Evolutionary conservation across 2,888 invertebrate genomes (phyloP).

Genomic region (Lepeophtheirus nordmannii): DNA sequence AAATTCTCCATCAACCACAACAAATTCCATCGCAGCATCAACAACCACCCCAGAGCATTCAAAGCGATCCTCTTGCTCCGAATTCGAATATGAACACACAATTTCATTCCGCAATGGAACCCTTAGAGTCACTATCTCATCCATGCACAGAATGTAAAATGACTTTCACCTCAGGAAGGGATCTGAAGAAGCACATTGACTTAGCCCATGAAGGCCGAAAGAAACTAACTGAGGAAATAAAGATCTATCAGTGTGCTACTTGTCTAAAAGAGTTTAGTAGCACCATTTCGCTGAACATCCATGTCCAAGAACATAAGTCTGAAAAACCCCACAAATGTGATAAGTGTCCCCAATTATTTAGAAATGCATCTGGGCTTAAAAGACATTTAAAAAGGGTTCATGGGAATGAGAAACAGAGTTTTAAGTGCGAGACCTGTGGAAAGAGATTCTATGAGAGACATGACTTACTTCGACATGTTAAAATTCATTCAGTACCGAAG

Average conservation of each 20-base stretch:
- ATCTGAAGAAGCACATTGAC: constrained; percentile 20
- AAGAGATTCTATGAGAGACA: constrained; percentile 14
- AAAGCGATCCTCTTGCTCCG: background rate
- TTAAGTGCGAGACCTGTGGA: background rate
- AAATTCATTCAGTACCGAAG: constrained; percentile 7
- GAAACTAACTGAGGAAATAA: background rate
- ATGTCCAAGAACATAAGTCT: constrained; percentile 10
- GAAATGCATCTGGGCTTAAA: constrained; percentile 14
- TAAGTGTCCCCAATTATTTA: constrained; percentile 4
- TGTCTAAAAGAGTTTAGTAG: constrained; percentile 4
- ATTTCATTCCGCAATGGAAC: background rate
- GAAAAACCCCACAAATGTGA: constrained; percentile 17
- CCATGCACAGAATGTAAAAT: constrained; percentile 4
- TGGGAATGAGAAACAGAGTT: background rate
- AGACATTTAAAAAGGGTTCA: constrained; percentile 12
- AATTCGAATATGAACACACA: background rate
- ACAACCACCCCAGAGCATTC: background rate
- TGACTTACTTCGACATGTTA: constrained; percentile 11
- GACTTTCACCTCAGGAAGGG: constrained; percentile 4
- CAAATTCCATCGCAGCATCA: background rate
- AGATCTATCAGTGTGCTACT: constrained; percentile 1
- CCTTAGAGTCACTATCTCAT: background rate
- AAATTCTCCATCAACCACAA: background rate
- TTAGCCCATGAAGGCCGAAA: constrained; percentile 14
- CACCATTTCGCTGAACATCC: background rate